Conservation (phyloP, 2,113 vertebrate genomes). For the Cardinalis cardinalis region DNA sequence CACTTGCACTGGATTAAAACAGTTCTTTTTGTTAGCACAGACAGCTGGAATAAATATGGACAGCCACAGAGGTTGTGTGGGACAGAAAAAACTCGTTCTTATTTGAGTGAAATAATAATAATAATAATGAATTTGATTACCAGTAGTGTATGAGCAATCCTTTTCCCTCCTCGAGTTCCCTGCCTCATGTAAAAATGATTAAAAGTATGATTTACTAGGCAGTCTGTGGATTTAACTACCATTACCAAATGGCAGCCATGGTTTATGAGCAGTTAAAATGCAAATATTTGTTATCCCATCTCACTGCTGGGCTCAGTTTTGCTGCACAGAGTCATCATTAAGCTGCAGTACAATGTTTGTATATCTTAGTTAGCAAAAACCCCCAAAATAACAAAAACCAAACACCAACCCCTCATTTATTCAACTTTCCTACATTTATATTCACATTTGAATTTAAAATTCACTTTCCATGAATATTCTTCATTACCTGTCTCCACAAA, state of each 20-base stretch:
- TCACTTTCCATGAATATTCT: background rate
- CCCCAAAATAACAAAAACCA: background rate
- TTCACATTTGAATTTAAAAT: background rate
- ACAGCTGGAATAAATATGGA: background rate
- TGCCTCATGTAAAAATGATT: background rate
- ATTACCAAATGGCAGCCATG: background rate
- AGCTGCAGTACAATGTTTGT: background rate
- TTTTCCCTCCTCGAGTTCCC: background rate
- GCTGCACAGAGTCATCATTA: background rate
- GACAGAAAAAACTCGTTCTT: background rate
- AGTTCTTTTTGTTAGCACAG: background rate
- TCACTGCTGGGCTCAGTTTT: background rate
- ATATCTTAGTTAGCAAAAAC: background rate
- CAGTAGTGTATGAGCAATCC: background rate
- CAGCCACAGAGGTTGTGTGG: background rate
- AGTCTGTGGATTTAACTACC: background rate
- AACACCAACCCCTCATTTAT: background rate
- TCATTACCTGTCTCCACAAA: background rate
- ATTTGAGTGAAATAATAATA: background rate
- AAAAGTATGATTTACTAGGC: background rate
- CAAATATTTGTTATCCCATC: background rate
- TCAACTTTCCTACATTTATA: background rate
- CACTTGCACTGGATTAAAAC: background rate
- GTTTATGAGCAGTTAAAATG: conserved; percentile 9
- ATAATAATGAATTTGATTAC: background rate